phyloP scores from a whole-genome alignment of 2,888 invertebrate species.

The Leucania comma region DNA sequence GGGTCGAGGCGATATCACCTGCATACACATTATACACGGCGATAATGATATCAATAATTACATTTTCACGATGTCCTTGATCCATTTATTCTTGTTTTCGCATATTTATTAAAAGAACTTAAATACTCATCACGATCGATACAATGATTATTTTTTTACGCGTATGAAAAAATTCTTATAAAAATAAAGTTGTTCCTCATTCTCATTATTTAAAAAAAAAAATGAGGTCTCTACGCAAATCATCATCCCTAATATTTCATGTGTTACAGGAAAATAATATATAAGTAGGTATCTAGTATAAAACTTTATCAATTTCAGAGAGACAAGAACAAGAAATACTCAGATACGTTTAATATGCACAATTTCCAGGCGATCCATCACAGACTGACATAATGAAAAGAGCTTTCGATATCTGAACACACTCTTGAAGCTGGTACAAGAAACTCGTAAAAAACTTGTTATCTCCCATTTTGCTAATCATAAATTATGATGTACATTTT shows the following conservation, averaged over 20 bases:
- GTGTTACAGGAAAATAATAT: not conserved
- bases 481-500: conserved; percentile 64
- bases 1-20: conserved; percentile 72
- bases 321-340: not conserved
- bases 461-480: conserved; percentile 60
- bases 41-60: conserved; percentile 71
- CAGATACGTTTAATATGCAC: conserved; percentile 17
- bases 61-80: conserved; percentile 66
- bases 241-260: not conserved
- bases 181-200: not conserved
- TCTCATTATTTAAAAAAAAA: not conserved
- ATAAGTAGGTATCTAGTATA: not conserved
- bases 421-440: conserved; percentile 48
- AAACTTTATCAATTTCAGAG: conserved; percentile 22
- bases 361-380: conserved; percentile 29
- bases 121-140: conserved; percentile 16
- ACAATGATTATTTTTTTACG: not conserved
- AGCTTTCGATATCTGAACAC: conserved; percentile 33
- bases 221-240: not conserved
- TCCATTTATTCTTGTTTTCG: conserved; percentile 60
- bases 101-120: conserved; percentile 38
- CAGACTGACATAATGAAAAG: conserved; percentile 6
- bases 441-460: conserved; percentile 57
- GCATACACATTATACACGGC: conserved; percentile 63
- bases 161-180: not conserved